These are phyloP conservation scores for Columbina picui DNA, from an alignment of 2,113 vertebrate species.

Conservation along the genomic window DNA sequence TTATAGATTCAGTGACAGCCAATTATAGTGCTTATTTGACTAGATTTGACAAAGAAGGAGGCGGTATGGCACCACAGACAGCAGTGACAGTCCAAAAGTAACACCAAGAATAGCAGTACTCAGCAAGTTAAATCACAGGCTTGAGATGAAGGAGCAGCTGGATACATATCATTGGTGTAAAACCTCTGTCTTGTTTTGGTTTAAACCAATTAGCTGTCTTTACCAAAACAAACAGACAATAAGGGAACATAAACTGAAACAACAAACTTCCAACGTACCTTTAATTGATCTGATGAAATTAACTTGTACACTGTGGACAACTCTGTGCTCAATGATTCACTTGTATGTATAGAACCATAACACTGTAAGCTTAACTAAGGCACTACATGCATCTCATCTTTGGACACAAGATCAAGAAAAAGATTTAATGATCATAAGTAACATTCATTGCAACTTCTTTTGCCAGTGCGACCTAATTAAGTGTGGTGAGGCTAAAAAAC, in stretches of 20 bases:
- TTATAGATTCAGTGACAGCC: background rate
- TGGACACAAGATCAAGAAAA: background rate
- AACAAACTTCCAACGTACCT: background rate
- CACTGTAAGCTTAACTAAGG: background rate
- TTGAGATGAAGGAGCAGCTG: background rate
- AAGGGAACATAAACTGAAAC: background rate
- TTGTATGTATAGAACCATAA: background rate
- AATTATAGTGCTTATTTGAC: background rate
- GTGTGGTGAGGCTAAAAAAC: too few species aligned
- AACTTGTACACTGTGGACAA: background rate
- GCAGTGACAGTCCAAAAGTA: background rate
- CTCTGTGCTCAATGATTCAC: rapidly evolving
- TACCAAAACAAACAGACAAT: background rate
- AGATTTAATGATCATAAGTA: background rate
- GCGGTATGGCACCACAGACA: background rate
- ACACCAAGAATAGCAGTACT: background rate
- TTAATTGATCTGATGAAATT: background rate
- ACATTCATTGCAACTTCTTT: background rate
- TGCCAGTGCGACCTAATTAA: rapidly evolving
- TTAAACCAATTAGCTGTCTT: background rate
- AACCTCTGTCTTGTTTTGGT: background rate
- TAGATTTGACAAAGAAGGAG: background rate
- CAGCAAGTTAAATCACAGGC: background rate
- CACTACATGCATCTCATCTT: background rate
- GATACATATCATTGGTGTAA: background rate